phyloP scores from a whole-genome alignment of 2,113 vertebrate species.

The rat (Rattus norvegicus) region DNA sequence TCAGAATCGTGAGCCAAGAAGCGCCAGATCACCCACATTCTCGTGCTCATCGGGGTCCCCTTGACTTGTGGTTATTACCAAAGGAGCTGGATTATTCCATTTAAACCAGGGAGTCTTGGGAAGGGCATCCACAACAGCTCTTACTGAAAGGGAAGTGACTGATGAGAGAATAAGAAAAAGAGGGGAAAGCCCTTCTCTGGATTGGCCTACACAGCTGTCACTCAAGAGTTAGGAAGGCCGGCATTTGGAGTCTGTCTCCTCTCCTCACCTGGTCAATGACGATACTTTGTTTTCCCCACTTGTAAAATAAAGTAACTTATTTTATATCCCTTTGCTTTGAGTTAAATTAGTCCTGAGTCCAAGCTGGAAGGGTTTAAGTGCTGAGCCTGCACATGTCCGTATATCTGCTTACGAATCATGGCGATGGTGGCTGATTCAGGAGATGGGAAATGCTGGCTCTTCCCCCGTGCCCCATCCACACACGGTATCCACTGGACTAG shows the following conservation, averaged over 20 bases:
- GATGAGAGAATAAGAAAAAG: background rate
- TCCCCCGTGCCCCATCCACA: fast-evolving
- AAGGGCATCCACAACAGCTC: background rate
- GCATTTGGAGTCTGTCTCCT: fast-evolving
- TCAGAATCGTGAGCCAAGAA: background rate
- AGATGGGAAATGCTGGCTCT: background rate
- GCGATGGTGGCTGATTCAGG: background rate
- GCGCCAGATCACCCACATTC: background rate
- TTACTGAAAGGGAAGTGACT: background rate
- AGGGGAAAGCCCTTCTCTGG: fast-evolving
- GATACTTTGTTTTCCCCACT: background rate
- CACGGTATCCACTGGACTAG: fast-evolving
- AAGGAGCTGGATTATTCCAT: fast-evolving
- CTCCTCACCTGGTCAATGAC: fast-evolving
- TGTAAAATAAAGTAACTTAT: no score
- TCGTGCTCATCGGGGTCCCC: fast-evolving
- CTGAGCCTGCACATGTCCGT: background rate
- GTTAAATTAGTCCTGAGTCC: fast-evolving
- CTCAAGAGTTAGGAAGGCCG: background rate
- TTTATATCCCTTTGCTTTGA: no score
- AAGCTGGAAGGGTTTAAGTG: fast-evolving
- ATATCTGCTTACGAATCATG: background rate
- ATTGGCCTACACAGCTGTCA: fast-evolving
- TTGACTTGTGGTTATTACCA: fast-evolving
- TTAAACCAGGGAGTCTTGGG: background rate